Evolutionary conservation across 1,140 invertebrate genomes (phyloP).

Genomic region (Maconellicoccus hirsutus): DNA sequence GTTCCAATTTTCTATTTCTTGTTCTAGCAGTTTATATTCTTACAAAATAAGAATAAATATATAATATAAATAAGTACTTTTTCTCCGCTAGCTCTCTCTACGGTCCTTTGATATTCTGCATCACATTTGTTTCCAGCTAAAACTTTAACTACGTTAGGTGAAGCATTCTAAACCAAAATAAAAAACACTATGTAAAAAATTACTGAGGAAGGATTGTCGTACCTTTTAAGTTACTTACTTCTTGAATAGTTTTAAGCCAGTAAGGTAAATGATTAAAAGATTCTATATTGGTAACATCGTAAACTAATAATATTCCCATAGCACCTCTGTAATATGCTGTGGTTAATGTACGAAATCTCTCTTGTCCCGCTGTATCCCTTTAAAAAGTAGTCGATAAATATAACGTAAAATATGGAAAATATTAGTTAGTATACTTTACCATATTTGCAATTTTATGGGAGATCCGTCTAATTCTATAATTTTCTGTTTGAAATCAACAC

Average conservation of each 20-base stretch:
- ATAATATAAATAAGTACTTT: slow-evolving; percentile 43
- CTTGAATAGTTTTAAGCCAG: slow-evolving; percentile 76
- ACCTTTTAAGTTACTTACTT: slow-evolving; percentile 50
- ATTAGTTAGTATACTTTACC: slow-evolving; percentile 45
- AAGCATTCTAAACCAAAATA: slow-evolving; percentile 56
- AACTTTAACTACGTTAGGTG: slow-evolving; percentile 71
- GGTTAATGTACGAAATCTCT: slow-evolving; percentile 66
- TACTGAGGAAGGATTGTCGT: background rate
- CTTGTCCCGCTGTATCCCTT: slow-evolving; percentile 52
- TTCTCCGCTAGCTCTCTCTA: slow-evolving; percentile 62
- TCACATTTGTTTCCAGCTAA: slow-evolving; percentile 77
- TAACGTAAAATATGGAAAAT: background rate
- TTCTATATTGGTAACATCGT: slow-evolving; percentile 73
- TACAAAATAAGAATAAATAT: slow-evolving; percentile 15
- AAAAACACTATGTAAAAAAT: slow-evolving; percentile 17
- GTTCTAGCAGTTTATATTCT: too few relatives aligned
- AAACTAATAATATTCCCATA: slow-evolving; percentile 77
- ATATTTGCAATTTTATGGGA: slow-evolving; percentile 77
- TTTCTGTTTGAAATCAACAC: slow-evolving; percentile 85
- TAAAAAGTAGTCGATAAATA: slow-evolving; percentile 25
- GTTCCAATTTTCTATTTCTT: background rate
- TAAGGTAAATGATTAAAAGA: slow-evolving; percentile 77
- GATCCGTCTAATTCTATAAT: slow-evolving; percentile 74
- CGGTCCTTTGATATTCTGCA: slow-evolving; percentile 53
- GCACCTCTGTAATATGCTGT: slow-evolving; percentile 77